Evolutionary conservation across 2,113 vertebrate species (phyloP).

Genomic region (Mionectes macconnelli): DNA sequence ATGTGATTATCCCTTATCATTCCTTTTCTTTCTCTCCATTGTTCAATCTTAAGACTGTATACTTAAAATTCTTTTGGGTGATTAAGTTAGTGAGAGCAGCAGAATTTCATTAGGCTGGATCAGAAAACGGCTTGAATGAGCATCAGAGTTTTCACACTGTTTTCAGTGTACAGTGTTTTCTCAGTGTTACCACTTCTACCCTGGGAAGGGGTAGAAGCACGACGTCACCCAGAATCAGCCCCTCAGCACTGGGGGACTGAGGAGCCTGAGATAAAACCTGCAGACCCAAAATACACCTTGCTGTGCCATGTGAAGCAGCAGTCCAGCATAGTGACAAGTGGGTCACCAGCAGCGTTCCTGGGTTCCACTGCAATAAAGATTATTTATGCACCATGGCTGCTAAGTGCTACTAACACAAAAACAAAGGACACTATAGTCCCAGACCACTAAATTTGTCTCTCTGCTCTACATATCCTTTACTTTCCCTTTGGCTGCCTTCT

Average conservation of each 20-base stretch:
- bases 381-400: slow-evolving; percentile 48
- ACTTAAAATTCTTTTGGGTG: background rate
- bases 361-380: slow-evolving; percentile 29
- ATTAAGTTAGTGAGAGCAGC: background rate
- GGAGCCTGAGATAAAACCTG: background rate
- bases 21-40: background rate
- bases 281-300: background rate
- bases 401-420: slow-evolving; percentile 54
- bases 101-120: slow-evolving; percentile 1
- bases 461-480: background rate
- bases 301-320: background rate
- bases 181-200: too few relatives aligned
- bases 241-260: rapidly evolving
- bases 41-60: background rate
- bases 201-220: rapidly evolving
- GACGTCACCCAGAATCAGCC: background rate
- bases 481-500: slow-evolving; percentile 66
- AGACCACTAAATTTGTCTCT: slow-evolving; percentile 55
- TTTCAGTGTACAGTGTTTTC: too few relatives aligned
- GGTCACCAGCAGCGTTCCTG: background rate
- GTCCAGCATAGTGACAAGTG: background rate
- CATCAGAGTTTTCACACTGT: background rate
- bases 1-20: background rate
- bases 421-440: slow-evolving; percentile 43
- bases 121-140: background rate